Evolutionary conservation across 1,140 invertebrate genomes (phyloP).

Genomic region (Stenopsyche tienmushanensis): DNA sequence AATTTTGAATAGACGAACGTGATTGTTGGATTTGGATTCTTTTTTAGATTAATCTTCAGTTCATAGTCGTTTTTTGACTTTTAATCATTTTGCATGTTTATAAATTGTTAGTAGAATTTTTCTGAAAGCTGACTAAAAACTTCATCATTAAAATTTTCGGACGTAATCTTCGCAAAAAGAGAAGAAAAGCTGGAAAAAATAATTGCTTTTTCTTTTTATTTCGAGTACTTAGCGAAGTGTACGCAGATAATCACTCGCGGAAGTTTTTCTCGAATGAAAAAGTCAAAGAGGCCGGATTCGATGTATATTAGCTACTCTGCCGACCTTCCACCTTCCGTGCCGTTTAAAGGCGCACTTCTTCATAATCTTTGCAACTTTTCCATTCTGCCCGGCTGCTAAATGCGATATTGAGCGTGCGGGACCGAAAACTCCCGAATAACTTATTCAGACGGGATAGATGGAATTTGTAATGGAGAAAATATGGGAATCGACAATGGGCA

Average conservation of each 20-base stretch:
- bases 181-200: conserved; percentile 2
- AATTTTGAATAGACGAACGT: no score
- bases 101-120: no score
- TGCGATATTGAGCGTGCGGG: conserved; percentile 29
- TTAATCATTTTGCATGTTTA: no score
- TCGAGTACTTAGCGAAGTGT: background rate
- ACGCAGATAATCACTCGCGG: conserved; percentile 4
- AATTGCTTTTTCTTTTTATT: conserved; percentile 18
- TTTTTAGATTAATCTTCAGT: no score
- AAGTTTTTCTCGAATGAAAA: background rate
- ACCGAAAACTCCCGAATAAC: conserved; percentile 17
- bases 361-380: conserved; percentile 30
- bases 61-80: no score
- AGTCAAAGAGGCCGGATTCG: background rate
- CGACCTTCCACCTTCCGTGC: conserved; percentile 12
- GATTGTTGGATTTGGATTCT: no score
- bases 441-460: conserved; percentile 34
- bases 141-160: conserved; percentile 19
- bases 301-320: background rate
- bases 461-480: conserved; percentile 26
- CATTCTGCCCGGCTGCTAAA: conserved; percentile 16
- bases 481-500: conserved; percentile 6
- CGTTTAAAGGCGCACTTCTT: conserved; percentile 5
- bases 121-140: conserved; percentile 5
- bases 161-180: conserved; percentile 11